Percentiles rank a stretch among this genome's conserved stretches.
These are phyloP conservation scores for Acanthosoma haemorrhoidale DNA, from an alignment of 2,888 invertebrate genomes.

Conservation along the genomic window DNA sequence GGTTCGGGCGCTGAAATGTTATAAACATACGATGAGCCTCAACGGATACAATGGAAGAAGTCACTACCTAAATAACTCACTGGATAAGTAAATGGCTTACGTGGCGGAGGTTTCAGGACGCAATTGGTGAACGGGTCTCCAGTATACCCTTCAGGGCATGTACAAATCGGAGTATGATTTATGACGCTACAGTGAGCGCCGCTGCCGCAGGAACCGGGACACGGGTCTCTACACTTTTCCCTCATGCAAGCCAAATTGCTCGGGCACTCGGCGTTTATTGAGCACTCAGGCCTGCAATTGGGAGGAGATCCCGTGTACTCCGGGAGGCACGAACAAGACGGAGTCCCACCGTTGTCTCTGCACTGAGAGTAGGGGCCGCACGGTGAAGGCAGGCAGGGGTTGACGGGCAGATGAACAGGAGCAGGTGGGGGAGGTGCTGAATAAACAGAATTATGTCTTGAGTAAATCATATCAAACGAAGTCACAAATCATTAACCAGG, in stretches of 20 bases:
- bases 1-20: slow-evolving; percentile 26
- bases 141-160: slow-evolving; percentile 52
- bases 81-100: slow-evolving; percentile 18
- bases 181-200: slow-evolving; percentile 64
- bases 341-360: slow-evolving; percentile 68
- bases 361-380: slow-evolving; percentile 81
- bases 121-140: slow-evolving; percentile 57
- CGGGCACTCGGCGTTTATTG: slow-evolving; percentile 77
- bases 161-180: slow-evolving; percentile 56
- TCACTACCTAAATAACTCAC: not conserved
- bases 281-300: slow-evolving; percentile 75
- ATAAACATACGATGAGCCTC: not conserved
- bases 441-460: not conserved
- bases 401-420: slow-evolving; percentile 49
- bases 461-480: not conserved
- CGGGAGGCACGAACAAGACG: slow-evolving; percentile 71
- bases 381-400: slow-evolving; percentile 79
- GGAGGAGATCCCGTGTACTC: slow-evolving; percentile 81
- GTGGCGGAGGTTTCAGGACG: slow-evolving; percentile 45
- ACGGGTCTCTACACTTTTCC: slow-evolving; percentile 73
- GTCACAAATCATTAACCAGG: not conserved
- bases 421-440: slow-evolving; percentile 33
- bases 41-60: not conserved
- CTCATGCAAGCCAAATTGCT: slow-evolving; percentile 66
- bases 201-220: slow-evolving; percentile 67